phyloP scores from a whole-genome alignment of 2,888 invertebrate genomes.

The Melanophora roralis region DNA sequence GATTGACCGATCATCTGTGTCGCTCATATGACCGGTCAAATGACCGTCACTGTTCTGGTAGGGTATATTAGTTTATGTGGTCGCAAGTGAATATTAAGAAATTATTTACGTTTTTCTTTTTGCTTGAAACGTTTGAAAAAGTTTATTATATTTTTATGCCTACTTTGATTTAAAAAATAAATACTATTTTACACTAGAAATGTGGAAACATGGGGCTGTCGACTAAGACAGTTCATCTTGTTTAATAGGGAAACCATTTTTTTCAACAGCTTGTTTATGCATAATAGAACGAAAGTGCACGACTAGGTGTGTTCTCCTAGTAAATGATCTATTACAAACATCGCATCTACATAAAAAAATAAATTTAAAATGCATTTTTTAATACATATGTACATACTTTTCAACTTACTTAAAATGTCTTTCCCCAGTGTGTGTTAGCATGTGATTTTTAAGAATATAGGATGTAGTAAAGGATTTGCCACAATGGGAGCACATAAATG shows the following conservation, averaged over 20 bases:
- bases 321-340: conserved; percentile 61
- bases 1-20: too few species aligned
- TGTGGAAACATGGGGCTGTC: conserved; percentile 3
- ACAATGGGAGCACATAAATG: conserved; percentile 69
- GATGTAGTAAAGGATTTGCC: conserved; percentile 71
- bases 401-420: conserved; percentile 68
- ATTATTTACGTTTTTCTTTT: too few species aligned
- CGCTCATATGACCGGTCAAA: too few species aligned
- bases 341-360: conserved; percentile 56
- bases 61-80: too few species aligned
- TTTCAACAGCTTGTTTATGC: conserved; percentile 64
- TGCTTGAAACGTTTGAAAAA: too few species aligned
- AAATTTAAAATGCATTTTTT: background rate
- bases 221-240: conserved; percentile 28
- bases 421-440: conserved; percentile 72
- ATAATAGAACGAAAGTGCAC: conserved; percentile 63
- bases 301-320: conserved; percentile 62
- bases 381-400: background rate
- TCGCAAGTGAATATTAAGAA: too few species aligned
- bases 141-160: too few species aligned
- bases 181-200: conserved; percentile 41
- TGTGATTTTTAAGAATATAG: conserved; percentile 72
- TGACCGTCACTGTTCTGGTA: too few species aligned
- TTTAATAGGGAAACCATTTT: conserved; percentile 34
- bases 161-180: too few species aligned